phyloP scores from a whole-genome alignment of 2,888 invertebrate species.

The Eristalis tenax region DNA sequence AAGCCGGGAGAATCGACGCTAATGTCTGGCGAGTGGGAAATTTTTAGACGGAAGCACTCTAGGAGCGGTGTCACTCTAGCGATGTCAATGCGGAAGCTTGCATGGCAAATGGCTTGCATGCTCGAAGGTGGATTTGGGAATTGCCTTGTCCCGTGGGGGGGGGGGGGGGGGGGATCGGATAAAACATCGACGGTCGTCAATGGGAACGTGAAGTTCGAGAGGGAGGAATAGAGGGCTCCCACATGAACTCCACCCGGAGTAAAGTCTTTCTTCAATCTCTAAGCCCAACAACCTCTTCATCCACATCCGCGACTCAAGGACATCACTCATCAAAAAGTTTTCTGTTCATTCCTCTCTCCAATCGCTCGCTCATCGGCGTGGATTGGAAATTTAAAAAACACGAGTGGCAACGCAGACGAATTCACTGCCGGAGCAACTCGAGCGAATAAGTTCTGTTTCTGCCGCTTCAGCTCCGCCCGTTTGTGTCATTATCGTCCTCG shows the following conservation, averaged over 20 bases:
- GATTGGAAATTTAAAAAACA: not conserved
- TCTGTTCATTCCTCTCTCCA: not conserved
- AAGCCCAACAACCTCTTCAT: no score
- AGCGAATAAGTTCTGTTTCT: not conserved
- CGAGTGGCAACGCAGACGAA: not conserved
- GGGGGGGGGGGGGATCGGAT: not conserved
- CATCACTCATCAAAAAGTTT: not conserved
- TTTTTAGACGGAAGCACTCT: slow-evolving; percentile 4
- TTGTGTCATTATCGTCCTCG: not conserved
- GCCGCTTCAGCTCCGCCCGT: no score
- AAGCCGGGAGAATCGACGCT: slow-evolving; percentile 24
- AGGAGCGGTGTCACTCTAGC: slow-evolving; percentile 16
- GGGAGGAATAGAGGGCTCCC: not conserved
- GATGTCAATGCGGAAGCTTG: slow-evolving; percentile 42
- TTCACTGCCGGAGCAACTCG: not conserved
- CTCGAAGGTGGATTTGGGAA: not conserved
- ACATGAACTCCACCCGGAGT: no score
- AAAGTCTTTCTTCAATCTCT: no score
- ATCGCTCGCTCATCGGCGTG: not conserved
- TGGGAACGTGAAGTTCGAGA: not conserved
- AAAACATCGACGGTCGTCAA: not conserved
- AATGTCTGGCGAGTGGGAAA: slow-evolving; percentile 30
- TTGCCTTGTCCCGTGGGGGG: not conserved
- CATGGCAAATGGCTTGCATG: not conserved
- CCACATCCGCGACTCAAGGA: no score